Conservation (phyloP, 2,888 invertebrate species). For the Biston betularia region DNA sequence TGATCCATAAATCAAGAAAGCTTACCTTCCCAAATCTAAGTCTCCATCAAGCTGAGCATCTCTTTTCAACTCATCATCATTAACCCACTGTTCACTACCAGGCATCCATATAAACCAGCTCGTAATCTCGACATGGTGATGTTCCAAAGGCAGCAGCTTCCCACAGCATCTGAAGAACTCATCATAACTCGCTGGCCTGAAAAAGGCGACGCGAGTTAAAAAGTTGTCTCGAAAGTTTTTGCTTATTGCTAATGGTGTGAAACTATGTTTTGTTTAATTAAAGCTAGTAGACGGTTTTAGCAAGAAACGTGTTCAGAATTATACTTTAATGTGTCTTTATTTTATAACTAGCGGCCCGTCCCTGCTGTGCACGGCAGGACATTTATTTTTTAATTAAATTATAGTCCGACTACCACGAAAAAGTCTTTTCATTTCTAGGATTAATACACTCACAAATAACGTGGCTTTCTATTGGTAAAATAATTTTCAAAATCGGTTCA, state of each 20-base stretch:
- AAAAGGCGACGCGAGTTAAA: not conserved
- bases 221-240: not conserved
- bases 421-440: too few species aligned
- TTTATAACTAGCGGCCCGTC: too few species aligned
- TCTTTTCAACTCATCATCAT: not conserved
- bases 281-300: not conserved
- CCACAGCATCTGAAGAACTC: slow-evolving; percentile 5
- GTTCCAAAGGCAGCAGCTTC: not conserved
- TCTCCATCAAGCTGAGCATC: not conserved
- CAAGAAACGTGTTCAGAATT: not conserved
- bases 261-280: not conserved
- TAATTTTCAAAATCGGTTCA: too few species aligned
- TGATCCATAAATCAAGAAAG: not conserved
- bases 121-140: not conserved
- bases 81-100: slow-evolving; percentile 1
- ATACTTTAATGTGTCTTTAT: too few species aligned
- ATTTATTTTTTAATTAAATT: too few species aligned
- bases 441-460: too few species aligned
- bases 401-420: too few species aligned
- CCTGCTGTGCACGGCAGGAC: too few species aligned
- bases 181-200: slow-evolving; percentile 11
- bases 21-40: not conserved
- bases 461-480: too few species aligned
- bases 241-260: not conserved
- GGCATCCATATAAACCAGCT: slow-evolving; percentile 22